Evolutionary conservation across 2,113 vertebrate genomes (phyloP), one percentile per base, ranked within the genome.

Genomic region (Fulmarus glacialis): DNA sequence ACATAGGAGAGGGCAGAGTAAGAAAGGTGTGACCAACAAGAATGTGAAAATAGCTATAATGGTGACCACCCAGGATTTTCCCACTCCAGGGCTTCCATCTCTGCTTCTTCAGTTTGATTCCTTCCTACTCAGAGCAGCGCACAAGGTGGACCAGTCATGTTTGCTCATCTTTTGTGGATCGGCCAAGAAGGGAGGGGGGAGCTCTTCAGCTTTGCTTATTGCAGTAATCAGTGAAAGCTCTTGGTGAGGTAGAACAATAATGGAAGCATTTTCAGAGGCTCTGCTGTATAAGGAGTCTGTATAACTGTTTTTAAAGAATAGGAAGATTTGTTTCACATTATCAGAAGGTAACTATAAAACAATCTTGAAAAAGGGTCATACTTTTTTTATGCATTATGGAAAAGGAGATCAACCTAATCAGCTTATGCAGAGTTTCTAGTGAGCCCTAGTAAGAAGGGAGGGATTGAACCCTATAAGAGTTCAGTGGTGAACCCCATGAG

Each of bases 101-200:
- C 91, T 84, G 80, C 56, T 92, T 92, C 77, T 94, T 89, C 91
- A 82, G 91, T 96, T 97, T 92, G 94, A 95, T 95, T 96, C 90
- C 92, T 96, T 93, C 40, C 23, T 91, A 48, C 29, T 68, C 52
- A n/a, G 34, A 75, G 43, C 52, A 87, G 6, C 4, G 3, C 42
- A 34, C 29, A 60, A 26, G 27, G 23, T 91, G 36, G 40, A 71
- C 22, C 18, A 62, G 18, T 12, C 6, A 2, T 83, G 48, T 73
- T 67, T 70, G 48, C 30, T 63, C 23, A 45, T 77, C 26, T 67
- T 81, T 17, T 42, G n/a, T 85, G 48, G 15, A 50, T 70, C 3
- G 2, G 15, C 19, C 50, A 67, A n/a, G 56, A 62, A 58, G 9
- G 14, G 17, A 32, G 30, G 6, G 18, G 29, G 7, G 10, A 63